Conservation (phyloP, 2,888 invertebrate species). For the Drepanosiphum platanoidis region DNA sequence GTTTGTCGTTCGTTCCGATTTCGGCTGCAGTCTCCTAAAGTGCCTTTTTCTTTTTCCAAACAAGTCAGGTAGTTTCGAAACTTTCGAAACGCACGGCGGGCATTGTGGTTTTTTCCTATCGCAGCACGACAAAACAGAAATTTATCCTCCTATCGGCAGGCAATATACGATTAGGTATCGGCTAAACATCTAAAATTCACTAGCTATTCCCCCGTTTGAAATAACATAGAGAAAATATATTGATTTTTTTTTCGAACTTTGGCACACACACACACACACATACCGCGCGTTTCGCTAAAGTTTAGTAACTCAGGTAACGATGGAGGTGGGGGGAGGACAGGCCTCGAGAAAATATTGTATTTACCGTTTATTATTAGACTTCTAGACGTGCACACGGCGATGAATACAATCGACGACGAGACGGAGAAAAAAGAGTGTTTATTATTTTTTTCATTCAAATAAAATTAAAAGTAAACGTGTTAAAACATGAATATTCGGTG, state of each 20-base stretch:
- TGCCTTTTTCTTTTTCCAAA: not conserved
- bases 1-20: not conserved
- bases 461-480: too few relatives aligned
- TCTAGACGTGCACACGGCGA: too few relatives aligned
- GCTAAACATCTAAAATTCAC: not conserved
- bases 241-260: not conserved
- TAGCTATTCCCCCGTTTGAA: not conserved
- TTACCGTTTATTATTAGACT: too few relatives aligned
- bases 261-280: too few relatives aligned
- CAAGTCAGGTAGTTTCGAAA: slow-evolving; percentile 13
- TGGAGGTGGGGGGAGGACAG: too few relatives aligned
- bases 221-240: slow-evolving; percentile 2
- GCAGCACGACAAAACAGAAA: not conserved
- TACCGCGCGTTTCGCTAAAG: too few relatives aligned
- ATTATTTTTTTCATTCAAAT: too few relatives aligned
- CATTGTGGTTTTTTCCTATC: slow-evolving; percentile 2
- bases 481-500: too few relatives aligned
- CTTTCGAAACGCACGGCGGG: slow-evolving; percentile 10
- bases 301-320: too few relatives aligned
- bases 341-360: too few relatives aligned
- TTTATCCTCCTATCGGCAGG: not conserved
- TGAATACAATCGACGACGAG: too few relatives aligned
- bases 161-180: not conserved
- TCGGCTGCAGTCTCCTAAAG: not conserved
- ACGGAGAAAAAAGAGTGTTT: too few relatives aligned